Percentiles rank a stretch among this genome's conserved stretches.
phyloP scores from a whole-genome alignment of 2,797 vertebrate species.

The Sardinella longiceps region DNA sequence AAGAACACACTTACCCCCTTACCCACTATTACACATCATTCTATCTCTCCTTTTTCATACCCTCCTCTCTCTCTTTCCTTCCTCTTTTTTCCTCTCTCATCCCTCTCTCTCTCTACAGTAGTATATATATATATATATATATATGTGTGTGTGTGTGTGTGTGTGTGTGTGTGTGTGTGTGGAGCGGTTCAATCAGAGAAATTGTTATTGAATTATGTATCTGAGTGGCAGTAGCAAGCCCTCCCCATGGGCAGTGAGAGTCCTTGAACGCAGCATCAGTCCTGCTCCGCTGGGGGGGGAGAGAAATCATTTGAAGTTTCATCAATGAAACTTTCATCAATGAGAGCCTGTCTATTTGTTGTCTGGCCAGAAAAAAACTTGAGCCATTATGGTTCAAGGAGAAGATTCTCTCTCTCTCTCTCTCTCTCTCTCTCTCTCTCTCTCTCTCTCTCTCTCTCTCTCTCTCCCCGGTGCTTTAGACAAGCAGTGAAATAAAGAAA shows the following conservation, averaged over 20 bases:
- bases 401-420: not conserved
- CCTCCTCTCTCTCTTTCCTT: too few species aligned
- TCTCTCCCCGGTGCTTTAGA: not conserved
- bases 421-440: too few species aligned
- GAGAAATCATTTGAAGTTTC: conserved; percentile 8
- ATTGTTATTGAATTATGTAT: conserved; percentile 1
- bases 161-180: too few species aligned
- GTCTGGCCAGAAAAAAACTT: not conserved
- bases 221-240: not conserved
- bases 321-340: conserved; percentile 15
- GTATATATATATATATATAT: too few species aligned
- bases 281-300: not conserved
- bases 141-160: too few species aligned
- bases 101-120: too few species aligned
- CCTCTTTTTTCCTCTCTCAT: too few species aligned
- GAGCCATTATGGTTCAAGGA: not conserved
- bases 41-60: too few species aligned
- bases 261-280: not conserved
- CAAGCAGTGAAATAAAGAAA: not conserved
- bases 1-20: not conserved
- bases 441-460: too few species aligned
- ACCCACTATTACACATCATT: too few species aligned
- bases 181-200: not conserved
- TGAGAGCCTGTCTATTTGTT: not conserved
- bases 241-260: not conserved